Evolutionary conservation across 2,888 invertebrate genomes (phyloP).

Genomic region (Patella pellucida): DNA sequence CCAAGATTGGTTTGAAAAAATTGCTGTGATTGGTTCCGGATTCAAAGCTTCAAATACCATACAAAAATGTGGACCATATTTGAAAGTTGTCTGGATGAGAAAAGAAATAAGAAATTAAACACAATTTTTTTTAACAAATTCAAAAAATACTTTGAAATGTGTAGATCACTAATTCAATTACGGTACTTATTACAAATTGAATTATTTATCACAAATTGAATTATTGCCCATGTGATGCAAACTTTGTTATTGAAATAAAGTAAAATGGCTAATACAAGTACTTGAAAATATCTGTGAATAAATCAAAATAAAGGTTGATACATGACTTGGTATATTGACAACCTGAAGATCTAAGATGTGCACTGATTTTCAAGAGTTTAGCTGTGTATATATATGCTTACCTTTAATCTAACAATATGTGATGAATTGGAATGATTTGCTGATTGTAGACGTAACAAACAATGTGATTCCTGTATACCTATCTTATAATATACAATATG

Average conservation of each 20-base stretch:
- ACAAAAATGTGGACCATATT: slow-evolving; percentile 59
- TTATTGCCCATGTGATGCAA: too few relatives aligned
- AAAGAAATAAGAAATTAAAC: slow-evolving; percentile 12
- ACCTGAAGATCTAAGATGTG: too few relatives aligned
- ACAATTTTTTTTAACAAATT: not conserved
- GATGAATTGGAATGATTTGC: slow-evolving; percentile 56
- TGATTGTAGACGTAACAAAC: slow-evolving; percentile 49
- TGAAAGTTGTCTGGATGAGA: slow-evolving; percentile 55
- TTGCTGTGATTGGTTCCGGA: slow-evolving; percentile 48
- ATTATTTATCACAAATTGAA: too few relatives aligned
- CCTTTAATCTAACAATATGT: slow-evolving; percentile 55
- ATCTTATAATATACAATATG: slow-evolving; percentile 50
- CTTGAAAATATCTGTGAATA: too few relatives aligned
- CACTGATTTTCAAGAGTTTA: too few relatives aligned
- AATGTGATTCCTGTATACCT: slow-evolving; percentile 58
- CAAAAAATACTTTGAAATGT: too few relatives aligned
- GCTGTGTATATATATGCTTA: slow-evolving; percentile 37
- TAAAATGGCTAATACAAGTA: too few relatives aligned
- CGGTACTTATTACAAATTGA: too few relatives aligned
- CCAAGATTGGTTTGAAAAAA: slow-evolving; percentile 23
- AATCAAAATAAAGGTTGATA: too few relatives aligned
- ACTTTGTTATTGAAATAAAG: too few relatives aligned
- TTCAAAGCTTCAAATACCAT: slow-evolving; percentile 62
- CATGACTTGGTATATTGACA: too few relatives aligned
- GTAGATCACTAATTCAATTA: too few relatives aligned